Percentiles rank a stretch among this genome's conserved stretches.
Evolutionary conservation across 1,140 invertebrate species (phyloP).

Genomic region (Chrysomallon squamiferum): DNA sequence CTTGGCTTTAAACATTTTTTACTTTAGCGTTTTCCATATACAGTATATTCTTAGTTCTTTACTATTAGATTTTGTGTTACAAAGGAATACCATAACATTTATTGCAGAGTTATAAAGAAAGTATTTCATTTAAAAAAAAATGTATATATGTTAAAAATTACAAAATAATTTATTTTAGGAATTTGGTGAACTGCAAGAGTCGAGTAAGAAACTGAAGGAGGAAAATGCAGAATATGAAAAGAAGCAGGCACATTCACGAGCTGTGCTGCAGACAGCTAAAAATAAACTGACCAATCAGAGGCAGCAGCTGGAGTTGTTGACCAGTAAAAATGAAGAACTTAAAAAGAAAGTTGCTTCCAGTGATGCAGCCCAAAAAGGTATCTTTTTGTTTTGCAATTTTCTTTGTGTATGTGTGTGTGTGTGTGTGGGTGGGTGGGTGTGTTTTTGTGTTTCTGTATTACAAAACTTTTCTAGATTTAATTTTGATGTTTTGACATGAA

Average conservation of each 20-base stretch:
- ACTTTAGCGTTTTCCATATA: too few relatives aligned
- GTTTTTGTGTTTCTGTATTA: neutral
- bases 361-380: neutral
- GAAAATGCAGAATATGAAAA: constrained; percentile 77
- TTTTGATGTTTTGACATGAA: too few relatives aligned
- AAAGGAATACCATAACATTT: too few relatives aligned
- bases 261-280: constrained; percentile 50
- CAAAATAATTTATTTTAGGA: constrained; percentile 65
- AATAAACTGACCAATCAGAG: constrained; percentile 57
- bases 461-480: too few relatives aligned
- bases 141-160: too few relatives aligned
- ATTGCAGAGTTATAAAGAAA: too few relatives aligned
- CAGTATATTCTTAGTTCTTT: too few relatives aligned
- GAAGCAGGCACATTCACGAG: constrained; percentile 50
- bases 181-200: constrained; percentile 11
- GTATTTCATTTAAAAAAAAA: too few relatives aligned
- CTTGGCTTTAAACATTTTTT: too few relatives aligned
- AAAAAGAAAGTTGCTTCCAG: constrained; percentile 26
- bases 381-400: neutral
- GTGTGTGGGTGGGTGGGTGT: too few relatives aligned
- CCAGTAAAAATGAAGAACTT: constrained; percentile 57
- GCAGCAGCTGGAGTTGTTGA: constrained; percentile 56
- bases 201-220: constrained; percentile 66
- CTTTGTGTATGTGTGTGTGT: too few relatives aligned
- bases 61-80: too few relatives aligned